phyloP scores from a whole-genome alignment of 1,140 invertebrate species.

The Mesaphorura yosii region DNA sequence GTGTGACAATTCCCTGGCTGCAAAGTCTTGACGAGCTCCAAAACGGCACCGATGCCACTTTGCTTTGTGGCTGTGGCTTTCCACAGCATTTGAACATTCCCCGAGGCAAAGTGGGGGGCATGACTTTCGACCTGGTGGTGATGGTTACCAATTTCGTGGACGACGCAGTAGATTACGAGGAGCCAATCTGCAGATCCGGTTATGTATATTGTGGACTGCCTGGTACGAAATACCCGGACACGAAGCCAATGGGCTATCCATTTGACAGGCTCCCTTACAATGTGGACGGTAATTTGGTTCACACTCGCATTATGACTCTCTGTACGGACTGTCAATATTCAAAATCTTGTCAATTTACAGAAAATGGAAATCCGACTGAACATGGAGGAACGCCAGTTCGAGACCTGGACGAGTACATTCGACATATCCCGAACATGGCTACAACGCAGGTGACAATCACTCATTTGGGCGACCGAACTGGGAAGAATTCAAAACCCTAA shows the following conservation, averaged over 20 bases:
- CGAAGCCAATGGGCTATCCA: slow-evolving; percentile 32
- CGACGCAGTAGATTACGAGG: slow-evolving; percentile 39
- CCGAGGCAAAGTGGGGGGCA: slow-evolving; percentile 57
- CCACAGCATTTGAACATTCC: slow-evolving; percentile 71
- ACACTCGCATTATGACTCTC: no score
- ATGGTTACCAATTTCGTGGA: slow-evolving; percentile 65
- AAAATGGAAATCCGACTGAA: no score
- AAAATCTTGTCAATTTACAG: no score
- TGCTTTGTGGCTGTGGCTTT: slow-evolving; percentile 67
- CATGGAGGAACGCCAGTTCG: not conserved
- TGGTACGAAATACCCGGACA: slow-evolving; percentile 35
- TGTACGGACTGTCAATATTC: no score
- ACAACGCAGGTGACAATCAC: not conserved
- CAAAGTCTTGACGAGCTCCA: slow-evolving; percentile 26
- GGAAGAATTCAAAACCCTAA: no score
- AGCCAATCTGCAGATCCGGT: not conserved
- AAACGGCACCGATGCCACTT: no score
- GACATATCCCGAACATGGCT: not conserved
- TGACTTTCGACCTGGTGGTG: slow-evolving; percentile 57
- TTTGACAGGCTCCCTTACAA: slow-evolving; percentile 10
- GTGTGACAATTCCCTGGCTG: slow-evolving; percentile 33
- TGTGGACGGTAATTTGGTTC: not conserved
- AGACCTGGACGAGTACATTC: not conserved
- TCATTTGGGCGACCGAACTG: no score
- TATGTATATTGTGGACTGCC: slow-evolving; percentile 38